Conservation (phyloP, 2,113 vertebrate species). For the Apodemus speciosus region DNA sequence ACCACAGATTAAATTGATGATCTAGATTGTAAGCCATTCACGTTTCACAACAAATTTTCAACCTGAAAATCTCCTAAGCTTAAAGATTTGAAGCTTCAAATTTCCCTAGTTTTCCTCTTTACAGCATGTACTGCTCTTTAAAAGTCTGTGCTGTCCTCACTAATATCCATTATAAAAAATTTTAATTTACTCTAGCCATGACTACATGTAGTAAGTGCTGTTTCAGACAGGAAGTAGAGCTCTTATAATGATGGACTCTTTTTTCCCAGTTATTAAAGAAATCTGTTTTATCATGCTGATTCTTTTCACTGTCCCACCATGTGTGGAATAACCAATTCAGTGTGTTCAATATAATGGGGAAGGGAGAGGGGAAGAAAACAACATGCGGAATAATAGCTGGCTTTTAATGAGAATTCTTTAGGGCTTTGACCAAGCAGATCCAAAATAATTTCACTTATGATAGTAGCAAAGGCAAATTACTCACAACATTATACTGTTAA, state of each 20-base stretch:
- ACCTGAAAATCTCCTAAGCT: background rate
- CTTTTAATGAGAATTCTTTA: conserved; percentile 77
- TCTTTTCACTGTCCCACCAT: conserved; percentile 37
- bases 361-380: conserved; percentile 46
- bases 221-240: conserved; percentile 53
- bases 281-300: conserved; percentile 61
- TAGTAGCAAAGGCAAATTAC: conserved; percentile 73
- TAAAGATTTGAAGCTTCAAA: background rate
- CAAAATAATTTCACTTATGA: conserved; percentile 75
- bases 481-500: conserved; percentile 66
- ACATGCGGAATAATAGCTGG: conserved; percentile 35
- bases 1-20: conserved; percentile 9
- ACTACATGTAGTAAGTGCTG: conserved; percentile 51
- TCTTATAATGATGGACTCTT: conserved; percentile 41
- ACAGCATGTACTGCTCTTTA: background rate
- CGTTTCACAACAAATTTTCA: conserved; percentile 20
- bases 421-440: conserved; percentile 79
- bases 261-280: conserved; percentile 63
- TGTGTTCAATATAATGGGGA: conserved; percentile 20
- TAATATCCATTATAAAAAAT: conserved; percentile 38
- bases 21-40: background rate
- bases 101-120: background rate
- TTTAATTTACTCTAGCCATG: conserved; percentile 10
- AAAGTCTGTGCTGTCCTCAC: background rate
- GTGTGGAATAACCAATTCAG: conserved; percentile 39